Evolutionary conservation across 2,888 invertebrate genomes (phyloP).

Genomic region (Mythimna lalbum): DNA sequence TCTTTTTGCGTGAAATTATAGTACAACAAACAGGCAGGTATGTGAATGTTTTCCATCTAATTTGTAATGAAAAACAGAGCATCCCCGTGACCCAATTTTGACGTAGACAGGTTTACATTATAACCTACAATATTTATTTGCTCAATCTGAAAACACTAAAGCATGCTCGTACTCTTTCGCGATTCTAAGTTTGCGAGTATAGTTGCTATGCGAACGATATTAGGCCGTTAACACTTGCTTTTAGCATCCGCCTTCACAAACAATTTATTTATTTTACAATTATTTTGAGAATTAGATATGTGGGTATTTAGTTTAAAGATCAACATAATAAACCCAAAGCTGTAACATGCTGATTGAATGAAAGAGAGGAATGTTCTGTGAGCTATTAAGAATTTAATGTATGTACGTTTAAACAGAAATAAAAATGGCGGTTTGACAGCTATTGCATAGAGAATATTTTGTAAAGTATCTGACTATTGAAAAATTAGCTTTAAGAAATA

Average conservation of each 20-base stretch:
- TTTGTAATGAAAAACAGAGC: slow-evolving; percentile 67
- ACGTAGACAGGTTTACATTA: slow-evolving; percentile 70
- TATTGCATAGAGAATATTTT: too few relatives aligned
- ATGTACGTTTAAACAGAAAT: not conserved
- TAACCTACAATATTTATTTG: slow-evolving; percentile 68
- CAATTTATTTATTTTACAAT: slow-evolving; percentile 25
- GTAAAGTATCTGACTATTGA: too few relatives aligned
- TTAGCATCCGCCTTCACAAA: slow-evolving; percentile 36
- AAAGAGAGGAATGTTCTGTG: slow-evolving; percentile 6
- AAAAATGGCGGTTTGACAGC: too few relatives aligned
- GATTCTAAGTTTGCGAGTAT: slow-evolving; percentile 22
- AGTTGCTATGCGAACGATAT: slow-evolving; percentile 29
- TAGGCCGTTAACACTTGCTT: slow-evolving; percentile 12
- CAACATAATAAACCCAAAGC: slow-evolving; percentile 6
- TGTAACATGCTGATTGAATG: slow-evolving; percentile 15
- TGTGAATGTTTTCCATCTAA: slow-evolving; percentile 25
- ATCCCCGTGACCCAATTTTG: slow-evolving; percentile 70
- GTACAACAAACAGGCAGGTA: slow-evolving; percentile 12
- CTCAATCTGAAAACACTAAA: slow-evolving; percentile 50
- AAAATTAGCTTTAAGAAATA: not conserved
- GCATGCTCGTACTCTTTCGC: slow-evolving; percentile 18
- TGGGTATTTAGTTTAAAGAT: slow-evolving; percentile 13
- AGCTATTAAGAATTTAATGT: not conserved
- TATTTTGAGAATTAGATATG: slow-evolving; percentile 27
- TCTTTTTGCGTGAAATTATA: slow-evolving; percentile 30